A percentile compares a stretch with the other conserved stretches of the same genome.
These are phyloP conservation scores for Neosilurus mollespiculum DNA, from an alignment of 2,797 vertebrate species.

Conservation along the genomic window DNA sequence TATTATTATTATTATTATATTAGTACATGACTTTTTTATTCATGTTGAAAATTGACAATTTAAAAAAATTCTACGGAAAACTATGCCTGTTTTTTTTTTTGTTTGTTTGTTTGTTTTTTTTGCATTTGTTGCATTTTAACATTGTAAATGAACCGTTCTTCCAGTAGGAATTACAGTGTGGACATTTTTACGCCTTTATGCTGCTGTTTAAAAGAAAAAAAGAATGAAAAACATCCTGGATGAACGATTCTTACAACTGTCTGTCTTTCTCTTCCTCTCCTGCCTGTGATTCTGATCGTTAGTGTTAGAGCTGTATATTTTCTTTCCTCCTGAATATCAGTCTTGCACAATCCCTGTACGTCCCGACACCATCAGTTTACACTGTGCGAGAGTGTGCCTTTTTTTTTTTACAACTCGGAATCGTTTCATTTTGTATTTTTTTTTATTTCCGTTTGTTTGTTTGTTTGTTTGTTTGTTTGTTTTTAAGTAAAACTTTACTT, in stretches of 20 bases:
- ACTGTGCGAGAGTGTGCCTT: slow-evolving; percentile 98
- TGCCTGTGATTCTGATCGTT: slow-evolving; percentile 9
- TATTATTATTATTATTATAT: slow-evolving; percentile 29
- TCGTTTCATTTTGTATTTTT: slow-evolving; percentile 83
- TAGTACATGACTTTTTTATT: background rate
- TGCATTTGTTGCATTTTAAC: slow-evolving; percentile 42
- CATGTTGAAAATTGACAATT: slow-evolving; percentile 33
- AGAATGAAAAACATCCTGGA: background rate
- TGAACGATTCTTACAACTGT: slow-evolving; percentile 47
- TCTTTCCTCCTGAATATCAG: slow-evolving; percentile 38
- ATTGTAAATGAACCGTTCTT: slow-evolving; percentile 49
- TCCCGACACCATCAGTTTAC: slow-evolving; percentile 71
- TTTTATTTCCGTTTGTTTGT: slow-evolving; percentile 51
- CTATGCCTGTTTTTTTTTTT: slow-evolving; percentile 56
- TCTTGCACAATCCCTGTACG: slow-evolving; percentile 38
- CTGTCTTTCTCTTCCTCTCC: slow-evolving; percentile 17
- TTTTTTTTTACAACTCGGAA: slow-evolving; percentile 67
- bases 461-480: slow-evolving; percentile 11
- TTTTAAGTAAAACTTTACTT: slow-evolving; percentile 65
- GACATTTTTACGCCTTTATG: slow-evolving; percentile 6
- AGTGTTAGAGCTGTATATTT: slow-evolving; percentile 52
- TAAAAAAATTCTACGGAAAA: slow-evolving; percentile 36
- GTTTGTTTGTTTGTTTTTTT: slow-evolving; percentile 15
- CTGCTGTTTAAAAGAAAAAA: slow-evolving; percentile 39
- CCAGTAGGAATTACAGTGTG: slow-evolving; percentile 36